Conservation (phyloP, 2,888 invertebrate genomes). For the Clivina fossor region DNA sequence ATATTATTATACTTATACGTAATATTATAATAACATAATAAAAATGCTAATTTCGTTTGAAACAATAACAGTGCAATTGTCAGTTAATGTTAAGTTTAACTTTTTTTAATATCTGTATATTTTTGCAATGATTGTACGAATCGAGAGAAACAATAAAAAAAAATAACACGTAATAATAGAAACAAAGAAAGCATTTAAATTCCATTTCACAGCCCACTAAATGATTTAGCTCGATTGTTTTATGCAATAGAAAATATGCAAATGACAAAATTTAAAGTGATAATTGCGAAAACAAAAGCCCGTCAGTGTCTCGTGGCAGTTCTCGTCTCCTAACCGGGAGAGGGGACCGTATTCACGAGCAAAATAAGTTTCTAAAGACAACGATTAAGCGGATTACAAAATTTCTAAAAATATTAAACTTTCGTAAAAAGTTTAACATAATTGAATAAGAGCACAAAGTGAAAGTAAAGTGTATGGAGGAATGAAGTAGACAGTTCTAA, state of each 20-base stretch:
- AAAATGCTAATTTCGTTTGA: no score
- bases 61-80: no score
- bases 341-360: conserved; percentile 6
- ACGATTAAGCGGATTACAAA: conserved; percentile 25
- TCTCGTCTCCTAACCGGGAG: no score
- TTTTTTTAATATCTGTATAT: no score
- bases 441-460: conserved; percentile 29
- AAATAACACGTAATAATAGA: no score
- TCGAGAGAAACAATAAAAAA: no score
- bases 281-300: conserved; percentile 24
- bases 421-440: conserved; percentile 26
- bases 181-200: no score
- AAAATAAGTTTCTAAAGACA: conserved; percentile 23
- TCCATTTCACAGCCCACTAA: conserved; percentile 8
- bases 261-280: conserved; percentile 14
- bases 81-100: no score
- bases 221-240: conserved; percentile 13
- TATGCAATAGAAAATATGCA: conserved; percentile 20
- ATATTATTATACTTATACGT: no score
- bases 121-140: no score
- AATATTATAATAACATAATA: no score
- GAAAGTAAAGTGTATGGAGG: conserved; percentile 21
- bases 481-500: no score
- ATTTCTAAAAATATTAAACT: conserved; percentile 30
- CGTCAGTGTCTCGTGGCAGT: conserved; percentile 4